Conservation (phyloP, 2,797 vertebrate genomes). For the Helostoma temminkii region DNA sequence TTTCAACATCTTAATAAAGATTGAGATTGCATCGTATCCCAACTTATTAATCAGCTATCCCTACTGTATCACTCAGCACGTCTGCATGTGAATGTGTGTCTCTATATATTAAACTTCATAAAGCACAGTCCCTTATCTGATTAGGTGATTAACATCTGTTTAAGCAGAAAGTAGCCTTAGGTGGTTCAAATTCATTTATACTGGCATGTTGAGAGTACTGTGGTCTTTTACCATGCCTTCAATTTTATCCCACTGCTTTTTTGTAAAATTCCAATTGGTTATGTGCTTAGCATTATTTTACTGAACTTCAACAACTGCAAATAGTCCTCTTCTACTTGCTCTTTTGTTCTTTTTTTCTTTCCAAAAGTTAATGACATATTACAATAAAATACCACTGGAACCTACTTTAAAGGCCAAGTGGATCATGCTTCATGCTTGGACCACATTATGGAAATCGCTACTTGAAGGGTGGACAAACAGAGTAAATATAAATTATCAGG, state of each 20-base stretch:
- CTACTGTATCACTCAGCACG: constrained; percentile 71
- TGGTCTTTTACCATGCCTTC: constrained; percentile 17
- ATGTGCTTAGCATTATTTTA: not conserved
- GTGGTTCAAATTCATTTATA: constrained; percentile 67
- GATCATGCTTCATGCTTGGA: constrained; percentile 23
- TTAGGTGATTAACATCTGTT: constrained; percentile 81
- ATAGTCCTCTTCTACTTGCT: too few species aligned
- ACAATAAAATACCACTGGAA: constrained; percentile 34
- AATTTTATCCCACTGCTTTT: not conserved
- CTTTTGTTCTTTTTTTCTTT: constrained; percentile 18
- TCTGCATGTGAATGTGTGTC: constrained; percentile 67
- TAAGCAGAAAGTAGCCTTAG: constrained; percentile 68
- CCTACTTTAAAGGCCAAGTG: constrained; percentile 6
- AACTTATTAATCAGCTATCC: constrained; percentile 80
- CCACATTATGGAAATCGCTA: constrained; percentile 33
- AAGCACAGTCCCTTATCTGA: constrained; percentile 79
- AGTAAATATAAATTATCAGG: constrained; percentile 38
- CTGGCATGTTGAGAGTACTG: constrained; percentile 37
- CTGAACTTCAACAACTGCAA: not conserved
- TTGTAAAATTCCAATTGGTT: not conserved
- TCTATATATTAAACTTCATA: constrained; percentile 80
- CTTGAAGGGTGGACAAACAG: constrained; percentile 24
- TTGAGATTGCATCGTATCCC: constrained; percentile 82
- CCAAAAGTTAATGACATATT: not conserved
- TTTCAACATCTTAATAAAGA: constrained; percentile 88